Percentiles rank a stretch among this genome's conserved stretches.
Evolutionary conservation across 92 coral and sea anemone genomes (phyloP).

Genomic region (Isaurus tuberculatus): DNA sequence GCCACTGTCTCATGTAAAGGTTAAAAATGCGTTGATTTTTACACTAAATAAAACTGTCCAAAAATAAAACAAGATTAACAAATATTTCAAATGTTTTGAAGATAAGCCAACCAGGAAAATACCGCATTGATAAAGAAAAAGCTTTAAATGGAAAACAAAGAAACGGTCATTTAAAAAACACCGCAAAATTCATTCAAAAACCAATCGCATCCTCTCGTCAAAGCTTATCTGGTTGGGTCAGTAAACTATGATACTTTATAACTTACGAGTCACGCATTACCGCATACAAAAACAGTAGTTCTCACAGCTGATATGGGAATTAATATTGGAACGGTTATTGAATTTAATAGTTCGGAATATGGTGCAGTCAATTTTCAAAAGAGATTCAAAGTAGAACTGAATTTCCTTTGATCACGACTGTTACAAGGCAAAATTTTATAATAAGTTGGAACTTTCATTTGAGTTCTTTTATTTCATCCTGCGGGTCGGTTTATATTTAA

Average conservation of each 20-base stretch:
- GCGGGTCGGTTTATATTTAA: too few relatives aligned
- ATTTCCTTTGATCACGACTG: too few relatives aligned
- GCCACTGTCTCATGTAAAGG: neutral
- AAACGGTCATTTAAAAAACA: neutral
- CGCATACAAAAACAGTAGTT: too few relatives aligned
- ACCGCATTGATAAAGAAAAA: neutral
- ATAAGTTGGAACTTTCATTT: too few relatives aligned
- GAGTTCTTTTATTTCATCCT: too few relatives aligned
- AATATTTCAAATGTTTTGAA: neutral
- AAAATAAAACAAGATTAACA: neutral
- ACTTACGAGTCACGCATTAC: neutral
- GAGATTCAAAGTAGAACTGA: too few relatives aligned
- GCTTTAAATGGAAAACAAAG: neutral
- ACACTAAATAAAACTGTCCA: neutral
- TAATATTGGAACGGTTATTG: too few relatives aligned
- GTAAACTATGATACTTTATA: neutral
- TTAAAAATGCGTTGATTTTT: neutral
- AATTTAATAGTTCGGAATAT: too few relatives aligned
- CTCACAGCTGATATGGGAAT: too few relatives aligned
- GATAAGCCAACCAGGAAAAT: neutral
- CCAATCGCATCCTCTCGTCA: neutral
- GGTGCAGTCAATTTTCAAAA: too few relatives aligned
- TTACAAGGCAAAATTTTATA: too few relatives aligned
- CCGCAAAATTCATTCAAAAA: neutral
- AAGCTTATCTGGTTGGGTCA: neutral